Conservation (phyloP, 1,140 invertebrate genomes). For the Tetramorium simillimum region DNA sequence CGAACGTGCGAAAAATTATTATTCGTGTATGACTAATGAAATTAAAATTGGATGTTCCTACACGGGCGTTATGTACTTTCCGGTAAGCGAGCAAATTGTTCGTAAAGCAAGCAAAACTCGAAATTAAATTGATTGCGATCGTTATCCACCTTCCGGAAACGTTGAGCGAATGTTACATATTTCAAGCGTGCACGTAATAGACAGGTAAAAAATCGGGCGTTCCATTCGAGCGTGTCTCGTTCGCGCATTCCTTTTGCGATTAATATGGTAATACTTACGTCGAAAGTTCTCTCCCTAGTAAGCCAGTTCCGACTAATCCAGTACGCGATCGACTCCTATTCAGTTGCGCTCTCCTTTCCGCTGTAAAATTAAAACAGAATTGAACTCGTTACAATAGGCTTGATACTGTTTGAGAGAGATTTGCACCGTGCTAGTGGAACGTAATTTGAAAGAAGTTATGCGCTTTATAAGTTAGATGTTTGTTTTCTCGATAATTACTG, state of each 20-base stretch:
- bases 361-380: constrained; percentile 85
- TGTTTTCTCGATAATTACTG: neutral
- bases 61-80: neutral
- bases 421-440: neutral
- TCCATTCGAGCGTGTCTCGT: constrained; percentile 12
- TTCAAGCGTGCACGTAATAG: constrained; percentile 9
- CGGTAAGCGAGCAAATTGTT: neutral
- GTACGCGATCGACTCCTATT: constrained; percentile 94
- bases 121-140: neutral
- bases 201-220: neutral
- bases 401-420: neutral
- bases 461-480: neutral
- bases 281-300: constrained; percentile 86
- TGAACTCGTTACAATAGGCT: constrained; percentile 24
- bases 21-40: neutral
- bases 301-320: constrained; percentile 88
- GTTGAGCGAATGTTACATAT: neutral
- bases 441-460: neutral
- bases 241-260: constrained; percentile 1
- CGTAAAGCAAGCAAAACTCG: neutral
- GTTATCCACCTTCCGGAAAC: neutral
- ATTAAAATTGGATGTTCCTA: constrained; percentile 6
- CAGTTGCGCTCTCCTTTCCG: constrained; percentile 94
- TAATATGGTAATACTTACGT: constrained; percentile 83
- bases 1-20: neutral